phyloP scores from a whole-genome alignment of 2,888 invertebrate genomes.

The Cartodere bifasciata region DNA sequence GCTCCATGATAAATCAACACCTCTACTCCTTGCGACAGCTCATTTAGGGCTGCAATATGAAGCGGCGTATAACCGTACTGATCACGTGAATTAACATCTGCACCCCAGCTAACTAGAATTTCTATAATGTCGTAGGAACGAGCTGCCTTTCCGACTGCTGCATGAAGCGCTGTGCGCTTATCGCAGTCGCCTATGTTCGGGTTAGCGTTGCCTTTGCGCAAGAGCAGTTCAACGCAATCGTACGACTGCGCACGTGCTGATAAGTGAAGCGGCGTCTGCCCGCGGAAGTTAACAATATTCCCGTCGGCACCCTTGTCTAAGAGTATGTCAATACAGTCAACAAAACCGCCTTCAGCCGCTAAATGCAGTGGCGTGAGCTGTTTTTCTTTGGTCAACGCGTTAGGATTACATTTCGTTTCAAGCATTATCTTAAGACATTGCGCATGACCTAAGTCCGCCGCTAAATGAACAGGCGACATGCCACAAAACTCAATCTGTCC shows the following conservation, averaged over 20 bases:
- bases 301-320: constrained; percentile 64
- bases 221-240: constrained; percentile 66
- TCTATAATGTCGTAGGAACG: constrained; percentile 71
- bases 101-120: constrained; percentile 63
- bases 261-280: constrained; percentile 75
- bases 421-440: constrained; percentile 63
- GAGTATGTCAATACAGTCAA: constrained; percentile 64
- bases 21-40: constrained; percentile 73
- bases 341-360: constrained; percentile 78
- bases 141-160: constrained; percentile 73
- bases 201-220: constrained; percentile 62
- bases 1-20: constrained; percentile 73
- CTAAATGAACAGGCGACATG: constrained; percentile 67
- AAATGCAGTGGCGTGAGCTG: constrained; percentile 72
- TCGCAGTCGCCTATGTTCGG: constrained; percentile 72
- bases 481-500: constrained; percentile 65
- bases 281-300: constrained; percentile 60
- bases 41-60: constrained; percentile 76
- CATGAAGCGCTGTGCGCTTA: constrained; percentile 69
- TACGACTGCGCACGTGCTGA: constrained; percentile 69
- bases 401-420: constrained; percentile 58
- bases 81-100: constrained; percentile 73
- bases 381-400: constrained; percentile 58
- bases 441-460: constrained; percentile 67
- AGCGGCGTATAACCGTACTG: constrained; percentile 77